Percentiles rank a stretch among this genome's conserved stretches.
phyloP scores from a whole-genome alignment of 2,888 invertebrate species.

The Microdon myrmicae region DNA sequence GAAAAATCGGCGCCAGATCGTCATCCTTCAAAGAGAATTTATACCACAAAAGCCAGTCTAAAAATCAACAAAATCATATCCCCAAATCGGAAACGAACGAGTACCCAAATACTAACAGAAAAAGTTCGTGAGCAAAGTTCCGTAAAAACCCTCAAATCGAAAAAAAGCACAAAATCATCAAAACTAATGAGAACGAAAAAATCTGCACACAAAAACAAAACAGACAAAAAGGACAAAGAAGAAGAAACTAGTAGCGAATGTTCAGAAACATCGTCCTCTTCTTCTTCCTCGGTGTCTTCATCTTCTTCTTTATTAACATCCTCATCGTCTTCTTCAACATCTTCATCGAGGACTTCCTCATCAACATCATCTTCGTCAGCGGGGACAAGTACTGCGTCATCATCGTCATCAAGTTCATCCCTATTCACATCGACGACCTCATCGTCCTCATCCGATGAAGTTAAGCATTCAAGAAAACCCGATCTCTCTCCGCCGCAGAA shows the following conservation, averaged over 20 bases:
- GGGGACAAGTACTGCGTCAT: too few relatives aligned
- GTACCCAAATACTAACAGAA: too few relatives aligned
- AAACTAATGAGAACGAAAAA: too few relatives aligned
- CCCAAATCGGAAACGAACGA: too few relatives aligned
- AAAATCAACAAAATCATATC: too few relatives aligned
- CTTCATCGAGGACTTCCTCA: slow-evolving; percentile 1
- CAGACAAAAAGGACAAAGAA: too few relatives aligned
- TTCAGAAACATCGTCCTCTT: slow-evolving; percentile 24
- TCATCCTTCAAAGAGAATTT: too few relatives aligned
- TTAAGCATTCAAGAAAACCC: slow-evolving; percentile 21
- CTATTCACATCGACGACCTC: slow-evolving; percentile 3
- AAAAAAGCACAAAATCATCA: too few relatives aligned
- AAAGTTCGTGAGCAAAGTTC: too few relatives aligned
- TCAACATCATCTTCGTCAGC: not conserved
- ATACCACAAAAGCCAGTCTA: too few relatives aligned
- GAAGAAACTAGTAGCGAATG: slow-evolving; percentile 31
- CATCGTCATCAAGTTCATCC: slow-evolving; percentile 5
- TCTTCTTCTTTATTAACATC: not conserved
- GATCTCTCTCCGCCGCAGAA: not conserved
- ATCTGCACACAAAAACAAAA: too few relatives aligned
- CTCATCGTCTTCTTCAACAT: not conserved
- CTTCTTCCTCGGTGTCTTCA: slow-evolving; percentile 17
- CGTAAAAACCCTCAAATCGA: too few relatives aligned
- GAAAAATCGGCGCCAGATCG: slow-evolving; percentile 2
- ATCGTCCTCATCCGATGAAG: slow-evolving; percentile 3